Percentiles rank a stretch among this genome's conserved stretches.
phyloP scores from a whole-genome alignment of 1,140 invertebrate genomes.

The Achroia grisella region DNA sequence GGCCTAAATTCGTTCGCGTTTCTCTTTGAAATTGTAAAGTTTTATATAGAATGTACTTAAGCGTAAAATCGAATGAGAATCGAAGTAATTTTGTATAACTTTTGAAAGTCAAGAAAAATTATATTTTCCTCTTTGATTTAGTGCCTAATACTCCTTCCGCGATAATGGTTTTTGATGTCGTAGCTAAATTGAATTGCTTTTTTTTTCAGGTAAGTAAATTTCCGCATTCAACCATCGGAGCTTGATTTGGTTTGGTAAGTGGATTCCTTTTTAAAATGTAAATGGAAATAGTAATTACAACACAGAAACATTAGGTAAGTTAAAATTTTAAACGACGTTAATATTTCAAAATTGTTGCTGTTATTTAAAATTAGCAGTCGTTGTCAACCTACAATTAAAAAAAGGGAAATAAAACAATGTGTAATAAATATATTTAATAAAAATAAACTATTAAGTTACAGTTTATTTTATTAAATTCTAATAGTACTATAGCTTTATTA shows the following conservation, averaged over 20 bases:
- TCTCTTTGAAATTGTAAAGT: slow-evolving; percentile 14
- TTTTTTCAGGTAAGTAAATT: slow-evolving; percentile 24
- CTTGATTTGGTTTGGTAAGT: neutral
- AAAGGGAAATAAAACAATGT: too few relatives aligned
- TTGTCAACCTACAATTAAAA: too few relatives aligned
- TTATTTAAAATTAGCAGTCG: too few relatives aligned
- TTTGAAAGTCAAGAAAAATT: slow-evolving; percentile 9
- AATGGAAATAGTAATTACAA: too few relatives aligned
- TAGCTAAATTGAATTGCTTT: slow-evolving; percentile 6
- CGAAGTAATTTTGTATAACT: slow-evolving; percentile 10
- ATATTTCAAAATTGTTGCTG: too few relatives aligned
- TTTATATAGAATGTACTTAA: slow-evolving; percentile 13
- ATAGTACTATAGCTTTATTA: too few relatives aligned
- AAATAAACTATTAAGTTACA: too few relatives aligned
- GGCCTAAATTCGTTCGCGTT: slow-evolving; percentile 8
- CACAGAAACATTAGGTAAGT: too few relatives aligned
- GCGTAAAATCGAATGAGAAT: slow-evolving; percentile 14
- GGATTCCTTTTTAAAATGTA: neutral
- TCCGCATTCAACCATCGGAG: slow-evolving; percentile 4
- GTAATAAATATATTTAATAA: too few relatives aligned
- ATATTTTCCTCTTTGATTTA: slow-evolving; percentile 1
- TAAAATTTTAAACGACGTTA: too few relatives aligned
- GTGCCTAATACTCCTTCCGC: neutral
- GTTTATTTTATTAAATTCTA: too few relatives aligned
- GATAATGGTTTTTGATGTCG: neutral